Evolutionary conservation across 2,113 vertebrate species (phyloP).

Genomic region (Oostethus manadensis): DNA sequence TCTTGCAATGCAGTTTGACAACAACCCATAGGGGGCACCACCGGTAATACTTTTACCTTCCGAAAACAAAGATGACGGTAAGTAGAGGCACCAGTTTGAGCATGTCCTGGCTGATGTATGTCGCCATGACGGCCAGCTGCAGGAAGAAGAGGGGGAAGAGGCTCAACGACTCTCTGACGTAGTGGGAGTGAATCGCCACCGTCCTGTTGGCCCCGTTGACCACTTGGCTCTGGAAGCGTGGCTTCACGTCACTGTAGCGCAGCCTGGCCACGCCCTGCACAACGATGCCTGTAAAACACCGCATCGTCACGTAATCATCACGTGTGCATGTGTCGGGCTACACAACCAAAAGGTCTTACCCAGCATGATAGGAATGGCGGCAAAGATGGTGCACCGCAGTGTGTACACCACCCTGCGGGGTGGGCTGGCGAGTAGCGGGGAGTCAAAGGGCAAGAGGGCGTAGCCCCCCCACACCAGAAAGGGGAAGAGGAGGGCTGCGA

Average conservation of each 20-base stretch:
- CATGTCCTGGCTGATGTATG: slow-evolving; percentile 79
- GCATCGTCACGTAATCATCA: too few relatives aligned
- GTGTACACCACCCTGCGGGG: slow-evolving; percentile 84
- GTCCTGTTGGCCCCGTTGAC: slow-evolving; percentile 69
- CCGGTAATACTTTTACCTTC: slow-evolving; percentile 64
- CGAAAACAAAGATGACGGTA: slow-evolving; percentile 81
- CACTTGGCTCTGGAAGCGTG: slow-evolving; percentile 62
- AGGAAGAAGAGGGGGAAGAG: slow-evolving; percentile 90
- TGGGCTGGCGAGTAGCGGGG: slow-evolving; percentile 73
- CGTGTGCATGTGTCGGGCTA: neutral
- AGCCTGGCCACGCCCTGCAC: slow-evolving; percentile 78
- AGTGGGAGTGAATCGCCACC: slow-evolving; percentile 74
- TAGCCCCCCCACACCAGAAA: slow-evolving; percentile 84
- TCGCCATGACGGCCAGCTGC: slow-evolving; percentile 82
- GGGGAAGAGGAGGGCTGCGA: slow-evolving; percentile 79
- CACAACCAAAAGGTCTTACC: slow-evolving; percentile 67
- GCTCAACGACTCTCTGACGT: slow-evolving; percentile 75
- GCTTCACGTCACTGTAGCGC: slow-evolving; percentile 65
- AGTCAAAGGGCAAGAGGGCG: slow-evolving; percentile 84
- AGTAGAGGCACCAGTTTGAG: slow-evolving; percentile 88
- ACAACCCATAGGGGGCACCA: too few relatives aligned
- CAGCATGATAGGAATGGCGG: slow-evolving; percentile 82
- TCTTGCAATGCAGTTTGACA: too few relatives aligned
- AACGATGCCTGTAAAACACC: slow-evolving; percentile 72
- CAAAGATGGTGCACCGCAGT: slow-evolving; percentile 83